Evolutionary conservation across 1,140 invertebrate species (phyloP), one percentile per base, ranked within the genome.

Genomic region (Steinernema khuongi): DNA sequence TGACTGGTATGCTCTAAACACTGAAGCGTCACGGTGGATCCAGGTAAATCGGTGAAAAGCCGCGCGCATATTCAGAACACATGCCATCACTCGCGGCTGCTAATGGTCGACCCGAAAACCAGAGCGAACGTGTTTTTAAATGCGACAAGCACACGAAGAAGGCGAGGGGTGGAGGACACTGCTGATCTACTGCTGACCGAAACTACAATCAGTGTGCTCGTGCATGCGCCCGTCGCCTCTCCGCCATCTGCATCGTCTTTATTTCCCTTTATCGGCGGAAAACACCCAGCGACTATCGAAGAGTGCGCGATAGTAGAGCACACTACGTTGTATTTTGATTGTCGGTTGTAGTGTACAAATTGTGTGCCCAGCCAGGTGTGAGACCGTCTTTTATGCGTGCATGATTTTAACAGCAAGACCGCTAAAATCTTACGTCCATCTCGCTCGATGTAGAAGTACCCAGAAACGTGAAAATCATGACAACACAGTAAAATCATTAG

Each of bases 1-100:
- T 76, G 0, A 67, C 33, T 28, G 29, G n/a, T 72, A 33, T 73
- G 28, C 31, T 43, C 44, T n/a, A n/a, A n/a, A n/a, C n/a, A n/a
- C n/a, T 31, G 28, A 22, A 28, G 31, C 31, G 31, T 36, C 44
- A 18, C 31, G 7, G n/a, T 41, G n/a, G n/a, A 11, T 41, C 7
- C 7, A 60, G 2, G 22, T n/a, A 60, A 60, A 7, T n/a, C 26
- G 26, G 4, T 14, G 19, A 7, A 60, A 60, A 60, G 26, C 36
- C 7, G 36, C 36, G 50, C 50, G 22, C 14, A 11, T 60, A 22
- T n/a, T n/a, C n/a, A n/a, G n/a, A n/a, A n/a, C n/a, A n/a, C n/a
- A n/a, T n/a, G n/a, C n/a, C n/a, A n/a, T n/a, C n/a, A n/a, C n/a
- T n/a, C n/a, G n/a, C n/a, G n/a, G n/a, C n/a, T n/a, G n/a, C n/a